Percentiles rank a stretch among this genome's conserved stretches.
phyloP scores from a whole-genome alignment of 2,888 invertebrate genomes.

The Amphipyra tragopoginis region DNA sequence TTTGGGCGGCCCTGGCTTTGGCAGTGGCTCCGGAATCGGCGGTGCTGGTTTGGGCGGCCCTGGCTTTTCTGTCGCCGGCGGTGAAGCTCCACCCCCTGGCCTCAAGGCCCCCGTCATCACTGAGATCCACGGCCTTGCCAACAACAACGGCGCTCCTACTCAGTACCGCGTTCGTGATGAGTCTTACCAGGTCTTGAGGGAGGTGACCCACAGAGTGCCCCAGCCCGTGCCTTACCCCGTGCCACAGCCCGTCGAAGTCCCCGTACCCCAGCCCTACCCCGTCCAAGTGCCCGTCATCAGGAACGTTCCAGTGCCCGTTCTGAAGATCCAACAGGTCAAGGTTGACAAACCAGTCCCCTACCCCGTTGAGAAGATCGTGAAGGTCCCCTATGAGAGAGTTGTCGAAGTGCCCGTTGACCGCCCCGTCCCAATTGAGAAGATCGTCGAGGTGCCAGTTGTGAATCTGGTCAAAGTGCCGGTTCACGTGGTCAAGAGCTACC shows the following conservation, averaged over 20 bases:
- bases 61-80: slow-evolving; percentile 52
- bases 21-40: slow-evolving; percentile 28
- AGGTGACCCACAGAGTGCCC: slow-evolving; percentile 89
- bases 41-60: slow-evolving; percentile 16
- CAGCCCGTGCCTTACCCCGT: slow-evolving; percentile 89
- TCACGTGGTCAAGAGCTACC: slow-evolving; percentile 81
- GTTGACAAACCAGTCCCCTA: slow-evolving; percentile 90
- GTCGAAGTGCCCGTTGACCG: slow-evolving; percentile 89
- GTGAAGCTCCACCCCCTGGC: slow-evolving; percentile 73
- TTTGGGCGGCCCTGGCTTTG: slow-evolving; percentile 8
- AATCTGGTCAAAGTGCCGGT: slow-evolving; percentile 86
- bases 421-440: slow-evolving; percentile 87
- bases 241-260: slow-evolving; percentile 87
- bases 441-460: slow-evolving; percentile 88
- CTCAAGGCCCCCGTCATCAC: slow-evolving; percentile 81
- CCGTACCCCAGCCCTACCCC: slow-evolving; percentile 90
- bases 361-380: slow-evolving; percentile 90
- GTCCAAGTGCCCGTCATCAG: slow-evolving; percentile 89
- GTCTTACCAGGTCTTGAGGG: slow-evolving; percentile 80
- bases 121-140: slow-evolving; percentile 82
- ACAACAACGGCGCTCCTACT: slow-evolving; percentile 80
- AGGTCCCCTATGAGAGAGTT: slow-evolving; percentile 89
- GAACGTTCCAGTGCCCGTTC: slow-evolving; percentile 89
- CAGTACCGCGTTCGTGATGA: slow-evolving; percentile 82
- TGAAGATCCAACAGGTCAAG: slow-evolving; percentile 88